Evolutionary conservation across 2,797 vertebrate species (phyloP), one percentile per base, ranked within the genome.

Genomic region (Gymnodraco acuticeps): DNA sequence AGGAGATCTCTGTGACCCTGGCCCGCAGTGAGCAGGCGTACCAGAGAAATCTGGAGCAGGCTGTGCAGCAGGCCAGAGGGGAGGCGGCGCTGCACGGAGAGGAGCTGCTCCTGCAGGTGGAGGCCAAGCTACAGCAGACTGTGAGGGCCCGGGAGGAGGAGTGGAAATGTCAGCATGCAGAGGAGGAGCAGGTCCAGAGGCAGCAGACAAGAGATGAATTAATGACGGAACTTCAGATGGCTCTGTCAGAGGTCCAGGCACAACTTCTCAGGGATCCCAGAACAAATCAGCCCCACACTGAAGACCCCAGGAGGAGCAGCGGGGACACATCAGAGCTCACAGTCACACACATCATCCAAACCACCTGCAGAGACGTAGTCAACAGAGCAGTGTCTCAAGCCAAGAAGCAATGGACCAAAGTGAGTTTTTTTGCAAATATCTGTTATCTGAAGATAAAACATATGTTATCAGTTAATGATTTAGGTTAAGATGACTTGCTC

Each of bases 1-100:
- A 98, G 87, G 97, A 99, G 93, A 93, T 97, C 45, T 87, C 92
- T n/a, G 89, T 81, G 77, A 73, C 97, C 58, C 96, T 95, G 83
- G 86, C 86, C 17, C 95, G 95, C 85, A 94, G 95, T 20, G 96
- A 98, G 70, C 94, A 92, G 82, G 94, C 95, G 62, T 94, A 95
- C 77, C 88, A 95, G 14, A 81, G 87, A 87, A 54, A 79, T 59
- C 84, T 92, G 80, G 85, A 92, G 71, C 94, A 96, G 79, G 91
- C 95, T 38, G 84, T 96, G 75, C 84, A 90, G 47, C 88, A 92
- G 72, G 93, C 93, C 45, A 95, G 93, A 80, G 95, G 95, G 74
- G 95, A 97, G 50, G 90, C 93, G 0, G 72, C 85, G 9, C 72
- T 79, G 54, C 83, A 92, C 48, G 86, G 88, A 82, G 88, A 92